Evolutionary conservation across 2,113 vertebrate genomes (phyloP).

Genomic region (Cebus imitator): DNA sequence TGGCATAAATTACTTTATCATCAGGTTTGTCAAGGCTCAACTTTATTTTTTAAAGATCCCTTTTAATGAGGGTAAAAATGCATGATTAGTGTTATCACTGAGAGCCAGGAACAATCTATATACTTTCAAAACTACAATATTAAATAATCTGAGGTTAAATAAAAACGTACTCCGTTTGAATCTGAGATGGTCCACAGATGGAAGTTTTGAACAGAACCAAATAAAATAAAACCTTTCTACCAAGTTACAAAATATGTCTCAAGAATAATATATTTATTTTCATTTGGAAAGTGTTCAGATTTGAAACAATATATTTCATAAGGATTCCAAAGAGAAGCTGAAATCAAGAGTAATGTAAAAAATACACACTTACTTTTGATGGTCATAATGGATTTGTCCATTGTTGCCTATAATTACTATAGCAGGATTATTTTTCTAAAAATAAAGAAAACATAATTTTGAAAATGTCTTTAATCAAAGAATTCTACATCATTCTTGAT

Average conservation of each 20-base stretch:
- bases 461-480: background rate
- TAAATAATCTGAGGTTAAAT: background rate
- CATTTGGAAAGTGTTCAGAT: background rate
- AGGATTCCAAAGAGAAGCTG: constrained; percentile 21
- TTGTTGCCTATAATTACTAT: constrained; percentile 95
- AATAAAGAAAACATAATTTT: constrained; percentile 59
- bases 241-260: background rate
- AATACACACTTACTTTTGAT: constrained; percentile 93
- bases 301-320: constrained; percentile 32
- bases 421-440: constrained; percentile 97
- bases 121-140: background rate
- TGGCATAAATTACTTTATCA: background rate
- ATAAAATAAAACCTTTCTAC: constrained; percentile 10
- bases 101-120: background rate
- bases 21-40: constrained; percentile 10
- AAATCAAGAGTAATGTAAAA: constrained; percentile 36
- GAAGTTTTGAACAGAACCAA: background rate
- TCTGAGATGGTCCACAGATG: background rate
- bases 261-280: background rate
- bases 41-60: constrained; percentile 5
- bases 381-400: constrained; percentile 94
- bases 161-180: constrained; percentile 5
- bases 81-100: background rate
- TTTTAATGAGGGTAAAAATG: constrained; percentile 20
- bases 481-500: background rate